Conservation (phyloP, 2,888 invertebrate species). For the Tanytarsus gracilentus region DNA sequence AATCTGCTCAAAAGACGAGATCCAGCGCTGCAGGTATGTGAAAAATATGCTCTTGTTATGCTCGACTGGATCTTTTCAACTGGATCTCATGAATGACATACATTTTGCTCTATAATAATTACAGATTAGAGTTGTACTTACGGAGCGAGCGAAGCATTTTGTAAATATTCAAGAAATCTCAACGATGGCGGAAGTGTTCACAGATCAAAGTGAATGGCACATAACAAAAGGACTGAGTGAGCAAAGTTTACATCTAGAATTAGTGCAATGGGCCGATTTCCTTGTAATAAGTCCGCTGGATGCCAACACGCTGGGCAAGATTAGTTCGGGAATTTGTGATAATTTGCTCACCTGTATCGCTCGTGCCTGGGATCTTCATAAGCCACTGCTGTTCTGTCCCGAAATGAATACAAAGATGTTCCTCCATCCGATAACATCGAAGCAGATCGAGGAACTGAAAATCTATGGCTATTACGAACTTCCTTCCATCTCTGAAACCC, state of each 20-base stretch:
- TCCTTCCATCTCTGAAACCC: conserved; percentile 72
- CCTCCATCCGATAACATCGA: conserved; percentile 79
- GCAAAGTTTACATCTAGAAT: conserved; percentile 88
- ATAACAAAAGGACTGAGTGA: conserved; percentile 82
- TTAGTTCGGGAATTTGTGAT: conserved; percentile 82
- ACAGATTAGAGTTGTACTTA: conserved; percentile 63
- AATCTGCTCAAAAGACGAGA: conserved; percentile 45
- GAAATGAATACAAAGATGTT: conserved; percentile 99
- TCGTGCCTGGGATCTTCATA: conserved; percentile 80
- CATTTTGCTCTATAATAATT: neutral
- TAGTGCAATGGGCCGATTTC: conserved; percentile 91
- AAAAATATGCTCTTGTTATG: neutral
- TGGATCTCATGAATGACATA: neutral
- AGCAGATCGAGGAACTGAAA: conserved; percentile 62
- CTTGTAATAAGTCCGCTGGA: conserved; percentile 90
- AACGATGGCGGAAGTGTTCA: conserved; percentile 48
- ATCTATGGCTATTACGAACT: conserved; percentile 77
- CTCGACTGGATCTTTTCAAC: no score
- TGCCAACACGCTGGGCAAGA: conserved; percentile 93
- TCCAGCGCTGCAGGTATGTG: conserved; percentile 35
- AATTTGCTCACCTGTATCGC: conserved; percentile 85
- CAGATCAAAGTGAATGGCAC: conserved; percentile 81
- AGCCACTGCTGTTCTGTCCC: conserved; percentile 86
- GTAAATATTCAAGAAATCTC: conserved; percentile 54
- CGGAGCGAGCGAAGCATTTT: conserved; percentile 79